A percentile compares a stretch with the other conserved stretches of the same genome.
phyloP scores from a whole-genome alignment of 2,113 vertebrate species.

The Osmerus eperlanus region DNA sequence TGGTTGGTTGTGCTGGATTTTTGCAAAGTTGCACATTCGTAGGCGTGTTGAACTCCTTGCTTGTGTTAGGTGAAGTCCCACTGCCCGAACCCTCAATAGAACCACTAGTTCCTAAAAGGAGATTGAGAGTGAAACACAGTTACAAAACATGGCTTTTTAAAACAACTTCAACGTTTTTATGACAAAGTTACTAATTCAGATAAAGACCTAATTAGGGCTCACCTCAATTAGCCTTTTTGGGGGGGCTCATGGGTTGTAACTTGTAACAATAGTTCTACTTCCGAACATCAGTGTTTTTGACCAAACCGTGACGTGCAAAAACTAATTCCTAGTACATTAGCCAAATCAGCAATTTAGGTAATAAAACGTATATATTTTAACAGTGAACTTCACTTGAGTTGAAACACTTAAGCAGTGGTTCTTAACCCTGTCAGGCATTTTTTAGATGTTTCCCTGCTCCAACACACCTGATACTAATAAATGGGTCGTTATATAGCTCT shows the following conservation, averaged over 20 bases:
- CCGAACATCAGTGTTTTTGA: too few species aligned
- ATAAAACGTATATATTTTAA: background rate
- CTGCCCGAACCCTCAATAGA: slow-evolving; percentile 29
- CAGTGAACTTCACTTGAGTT: background rate
- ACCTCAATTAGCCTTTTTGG: too few species aligned
- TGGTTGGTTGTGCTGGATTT: background rate
- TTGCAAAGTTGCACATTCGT: background rate
- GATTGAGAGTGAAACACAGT: background rate
- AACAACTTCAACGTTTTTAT: background rate
- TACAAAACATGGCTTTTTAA: background rate
- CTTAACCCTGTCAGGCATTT: too few species aligned
- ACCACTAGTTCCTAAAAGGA: slow-evolving; percentile 44
- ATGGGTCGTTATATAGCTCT: too few species aligned
- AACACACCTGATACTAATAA: too few species aligned
- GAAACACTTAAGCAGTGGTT: background rate
- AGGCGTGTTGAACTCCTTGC: slow-evolving; percentile 32
- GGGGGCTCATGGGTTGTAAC: too few species aligned
- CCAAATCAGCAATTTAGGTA: background rate
- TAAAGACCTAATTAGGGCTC: too few species aligned
- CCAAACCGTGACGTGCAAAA: background rate
- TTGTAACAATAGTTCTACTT: too few species aligned
- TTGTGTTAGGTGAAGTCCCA: slow-evolving; percentile 16
- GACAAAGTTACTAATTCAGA: background rate
- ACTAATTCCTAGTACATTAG: background rate
- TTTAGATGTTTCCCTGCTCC: too few species aligned